A percentile compares a stretch with the other conserved stretches of the same genome.
Evolutionary conservation across 2,113 vertebrate genomes (phyloP).

Genomic region (Leucopternis melanops): DNA sequence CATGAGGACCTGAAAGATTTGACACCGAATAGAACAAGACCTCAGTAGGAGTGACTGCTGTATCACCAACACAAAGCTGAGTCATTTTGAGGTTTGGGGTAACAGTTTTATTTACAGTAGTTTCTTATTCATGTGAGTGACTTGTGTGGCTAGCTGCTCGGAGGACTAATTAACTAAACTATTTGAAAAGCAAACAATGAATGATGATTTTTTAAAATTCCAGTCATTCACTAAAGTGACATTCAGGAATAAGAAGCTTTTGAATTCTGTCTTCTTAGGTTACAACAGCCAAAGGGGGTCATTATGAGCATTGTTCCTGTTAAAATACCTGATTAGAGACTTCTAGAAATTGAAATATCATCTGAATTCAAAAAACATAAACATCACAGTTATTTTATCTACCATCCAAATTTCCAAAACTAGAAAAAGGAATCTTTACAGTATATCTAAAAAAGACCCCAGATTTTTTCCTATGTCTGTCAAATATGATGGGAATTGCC

Average conservation of each 20-base stretch:
- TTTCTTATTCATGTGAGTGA: background rate
- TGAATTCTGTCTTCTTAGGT: background rate
- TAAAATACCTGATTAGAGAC: background rate
- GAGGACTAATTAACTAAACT: background rate
- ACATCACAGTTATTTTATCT: background rate
- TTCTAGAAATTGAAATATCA: background rate
- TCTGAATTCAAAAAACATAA: background rate
- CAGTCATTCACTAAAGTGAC: background rate
- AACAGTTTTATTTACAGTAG: background rate
- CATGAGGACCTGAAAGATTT: background rate
- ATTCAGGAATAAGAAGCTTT: background rate
- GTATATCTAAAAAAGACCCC: background rate
- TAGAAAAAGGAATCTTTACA: background rate
- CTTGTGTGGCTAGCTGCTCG: background rate
- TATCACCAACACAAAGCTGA: background rate
- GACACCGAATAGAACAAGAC: background rate
- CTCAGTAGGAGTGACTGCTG: background rate
- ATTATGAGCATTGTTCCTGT: background rate
- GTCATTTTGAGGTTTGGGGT: background rate
- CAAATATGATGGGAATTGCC: background rate
- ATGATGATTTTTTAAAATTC: background rate
- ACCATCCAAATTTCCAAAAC: background rate
- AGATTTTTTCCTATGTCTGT: background rate
- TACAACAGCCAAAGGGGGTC: background rate
- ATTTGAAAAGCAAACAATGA: background rate